These are phyloP conservation scores for Abrostola triplasia DNA, from an alignment of 2,888 invertebrate genomes.

Conservation along the genomic window DNA sequence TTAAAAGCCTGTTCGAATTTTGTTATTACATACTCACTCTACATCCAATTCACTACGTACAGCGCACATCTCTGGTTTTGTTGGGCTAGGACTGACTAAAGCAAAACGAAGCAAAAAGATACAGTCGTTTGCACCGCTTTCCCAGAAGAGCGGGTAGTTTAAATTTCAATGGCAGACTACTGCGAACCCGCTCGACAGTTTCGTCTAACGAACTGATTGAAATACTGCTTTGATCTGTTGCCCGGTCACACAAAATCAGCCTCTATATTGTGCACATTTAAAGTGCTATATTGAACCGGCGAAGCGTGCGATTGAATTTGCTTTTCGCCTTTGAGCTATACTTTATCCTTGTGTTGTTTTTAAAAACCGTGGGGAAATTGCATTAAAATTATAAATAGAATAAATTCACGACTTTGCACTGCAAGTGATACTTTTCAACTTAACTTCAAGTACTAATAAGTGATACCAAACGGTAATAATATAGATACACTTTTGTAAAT, in stretches of 20 bases:
- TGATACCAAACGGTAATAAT: constrained; percentile 23
- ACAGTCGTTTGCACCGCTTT: constrained; percentile 62
- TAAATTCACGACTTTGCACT: background rate
- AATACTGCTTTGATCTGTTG: constrained; percentile 79
- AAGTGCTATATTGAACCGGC: constrained; percentile 45
- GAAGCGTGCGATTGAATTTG: constrained; percentile 41
- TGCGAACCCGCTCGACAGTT: constrained; percentile 76
- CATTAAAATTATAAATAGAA: background rate
- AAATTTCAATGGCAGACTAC: constrained; percentile 86
- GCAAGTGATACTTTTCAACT: constrained; percentile 14
- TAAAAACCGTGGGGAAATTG: constrained; percentile 20
- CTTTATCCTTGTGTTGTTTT: constrained; percentile 49
- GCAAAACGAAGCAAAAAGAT: constrained; percentile 68
- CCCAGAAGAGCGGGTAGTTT: constrained; percentile 82
- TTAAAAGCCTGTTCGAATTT: constrained; percentile 7
- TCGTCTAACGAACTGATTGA: constrained; percentile 85
- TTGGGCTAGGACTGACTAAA: constrained; percentile 73
- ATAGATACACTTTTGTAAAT: constrained; percentile 62
- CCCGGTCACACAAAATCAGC: constrained; percentile 51
- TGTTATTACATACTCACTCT: constrained; percentile 39
- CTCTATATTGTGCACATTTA: constrained; percentile 37
- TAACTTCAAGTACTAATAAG: constrained; percentile 11
- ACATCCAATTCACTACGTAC: constrained; percentile 61
- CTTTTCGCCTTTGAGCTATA: constrained; percentile 51
- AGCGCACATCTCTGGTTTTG: constrained; percentile 62